Evolutionary conservation across 2,797 vertebrate species (phyloP), one percentile per base, ranked within the genome.

Genomic region (Morelia viridis): DNA sequence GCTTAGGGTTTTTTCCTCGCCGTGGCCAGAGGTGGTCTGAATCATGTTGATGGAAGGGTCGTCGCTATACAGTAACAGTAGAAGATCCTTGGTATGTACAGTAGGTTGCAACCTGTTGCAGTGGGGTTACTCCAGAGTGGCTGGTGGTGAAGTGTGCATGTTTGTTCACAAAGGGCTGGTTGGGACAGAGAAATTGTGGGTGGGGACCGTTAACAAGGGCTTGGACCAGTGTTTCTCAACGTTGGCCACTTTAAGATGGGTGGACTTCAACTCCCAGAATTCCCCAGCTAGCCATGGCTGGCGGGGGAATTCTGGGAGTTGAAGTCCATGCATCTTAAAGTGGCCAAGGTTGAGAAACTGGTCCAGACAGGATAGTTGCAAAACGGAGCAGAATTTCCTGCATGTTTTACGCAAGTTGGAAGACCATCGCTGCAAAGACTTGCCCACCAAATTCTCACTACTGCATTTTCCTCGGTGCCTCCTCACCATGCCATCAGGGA

Each of bases 1-100:
- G 1, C 86, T 2, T 31, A 22, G 0, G 61, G 15, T 0, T 28
- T 0, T 10, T 12, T 26, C 24, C n/a, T 31, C 26, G n/a, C 5
- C 24, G 22, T 31, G 57, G n/a, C 57, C 7, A 0, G n/a, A 86
- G 17, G 31, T 1, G 71, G 19, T 80, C 5, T 24, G 12, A 56
- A 71, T 71, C 58, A 12, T 2, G 4, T 3, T 4, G 28, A 24
- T 4, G 26, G 8, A 24, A 50, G 61, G 24, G 13, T 13, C 24
- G 7, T 87, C 3, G 7, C 22, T 3, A 7, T 19, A 61, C 2
- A 17, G 31, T 24, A 58, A 61, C 31, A 3, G n/a, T 19, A 28
- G 56, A 86, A 24, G 62, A 5, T 15, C 19, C 46, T 11, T 24
- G 5, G n/a, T 28, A 22, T 2, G 53, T 35, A 80, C 19, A 24